These are phyloP conservation scores for Campaea margaritaria DNA, from an alignment of 2,888 invertebrate genomes.

Conservation along the genomic window DNA sequence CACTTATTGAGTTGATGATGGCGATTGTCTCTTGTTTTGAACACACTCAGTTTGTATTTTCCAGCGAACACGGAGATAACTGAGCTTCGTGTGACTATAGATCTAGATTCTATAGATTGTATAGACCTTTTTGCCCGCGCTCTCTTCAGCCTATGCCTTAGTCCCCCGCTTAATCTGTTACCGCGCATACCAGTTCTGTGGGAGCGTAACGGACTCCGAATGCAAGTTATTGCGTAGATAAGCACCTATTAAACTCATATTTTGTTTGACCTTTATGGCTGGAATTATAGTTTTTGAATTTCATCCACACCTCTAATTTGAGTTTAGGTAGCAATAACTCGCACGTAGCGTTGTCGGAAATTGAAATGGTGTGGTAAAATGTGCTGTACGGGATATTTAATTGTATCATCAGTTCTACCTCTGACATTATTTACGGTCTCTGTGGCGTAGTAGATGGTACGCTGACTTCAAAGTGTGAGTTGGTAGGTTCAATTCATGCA, in stretches of 20 bases:
- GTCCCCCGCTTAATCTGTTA: constrained; percentile 23
- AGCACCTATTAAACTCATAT: constrained; percentile 39
- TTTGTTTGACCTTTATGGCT: constrained; percentile 35
- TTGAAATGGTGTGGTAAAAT: constrained; percentile 18
- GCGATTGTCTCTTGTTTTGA: too few species aligned
- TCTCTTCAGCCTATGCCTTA: constrained; percentile 21
- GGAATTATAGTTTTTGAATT: constrained; percentile 36
- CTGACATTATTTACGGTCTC: too few species aligned
- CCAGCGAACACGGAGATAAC: too few species aligned
- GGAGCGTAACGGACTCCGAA: constrained; percentile 43
- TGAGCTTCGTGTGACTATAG: too few species aligned
- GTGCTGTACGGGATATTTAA: background rate
- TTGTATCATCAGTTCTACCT: background rate
- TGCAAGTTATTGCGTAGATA: constrained; percentile 38
- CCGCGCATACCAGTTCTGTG: constrained; percentile 45
- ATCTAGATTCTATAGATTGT: too few species aligned
- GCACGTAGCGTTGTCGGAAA: constrained; percentile 25
- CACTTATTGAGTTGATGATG: too few species aligned
- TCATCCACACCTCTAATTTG: constrained; percentile 29
- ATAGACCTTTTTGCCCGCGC: background rate
- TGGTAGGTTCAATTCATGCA: too few species aligned
- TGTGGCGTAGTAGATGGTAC: too few species aligned
- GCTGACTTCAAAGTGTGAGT: too few species aligned
- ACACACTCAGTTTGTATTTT: too few species aligned
- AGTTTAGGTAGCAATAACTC: constrained; percentile 26